Percentiles rank a stretch among this genome's conserved stretches.
Evolutionary conservation across 1,140 invertebrate genomes (phyloP).

Genomic region (Drosophila lowei): DNA sequence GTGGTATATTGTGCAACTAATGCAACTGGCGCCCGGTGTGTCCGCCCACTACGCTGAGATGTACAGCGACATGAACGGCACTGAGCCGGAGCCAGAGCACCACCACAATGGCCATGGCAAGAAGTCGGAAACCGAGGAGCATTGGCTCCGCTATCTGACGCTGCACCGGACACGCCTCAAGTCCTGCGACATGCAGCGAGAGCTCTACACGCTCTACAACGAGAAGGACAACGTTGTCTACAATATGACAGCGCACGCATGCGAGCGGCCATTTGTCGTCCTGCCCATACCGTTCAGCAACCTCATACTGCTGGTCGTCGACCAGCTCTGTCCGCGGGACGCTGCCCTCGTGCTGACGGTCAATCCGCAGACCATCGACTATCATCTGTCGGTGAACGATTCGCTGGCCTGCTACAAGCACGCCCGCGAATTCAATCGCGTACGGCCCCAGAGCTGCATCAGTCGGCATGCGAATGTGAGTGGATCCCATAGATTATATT

Average conservation of each 20-base stretch:
- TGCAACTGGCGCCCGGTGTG: slow-evolving; percentile 76
- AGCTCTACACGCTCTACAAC: slow-evolving; percentile 82
- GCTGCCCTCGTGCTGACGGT: slow-evolving; percentile 83
- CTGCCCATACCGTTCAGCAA: slow-evolving; percentile 92
- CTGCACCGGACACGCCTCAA: slow-evolving; percentile 88
- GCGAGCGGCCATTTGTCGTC: slow-evolving; percentile 90
- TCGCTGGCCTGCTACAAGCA: slow-evolving; percentile 87
- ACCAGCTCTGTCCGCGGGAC: slow-evolving; percentile 86
- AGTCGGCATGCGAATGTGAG: slow-evolving; percentile 88
- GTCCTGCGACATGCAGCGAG: slow-evolving; percentile 80
- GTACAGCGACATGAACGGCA: slow-evolving; percentile 65
- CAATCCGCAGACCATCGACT: slow-evolving; percentile 86
- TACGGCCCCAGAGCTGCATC: slow-evolving; percentile 87
- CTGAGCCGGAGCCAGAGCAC: slow-evolving; percentile 54
- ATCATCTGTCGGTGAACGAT: slow-evolving; percentile 84
- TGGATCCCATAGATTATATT: slow-evolving; percentile 4
- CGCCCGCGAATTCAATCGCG: slow-evolving; percentile 85
- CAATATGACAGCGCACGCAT: slow-evolving; percentile 82
- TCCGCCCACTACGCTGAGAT: slow-evolving; percentile 83
- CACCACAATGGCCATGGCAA: slow-evolving; percentile 47
- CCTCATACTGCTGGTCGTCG: slow-evolving; percentile 92
- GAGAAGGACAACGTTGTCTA: slow-evolving; percentile 79
- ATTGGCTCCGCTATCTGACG: slow-evolving; percentile 83
- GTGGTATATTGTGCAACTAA: slow-evolving; percentile 83
- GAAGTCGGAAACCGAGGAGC: slow-evolving; percentile 41